phyloP scores from a whole-genome alignment of 35 echinoderm and acorn worm genomes.

The Hemicentrotus pulcherrimus region DNA sequence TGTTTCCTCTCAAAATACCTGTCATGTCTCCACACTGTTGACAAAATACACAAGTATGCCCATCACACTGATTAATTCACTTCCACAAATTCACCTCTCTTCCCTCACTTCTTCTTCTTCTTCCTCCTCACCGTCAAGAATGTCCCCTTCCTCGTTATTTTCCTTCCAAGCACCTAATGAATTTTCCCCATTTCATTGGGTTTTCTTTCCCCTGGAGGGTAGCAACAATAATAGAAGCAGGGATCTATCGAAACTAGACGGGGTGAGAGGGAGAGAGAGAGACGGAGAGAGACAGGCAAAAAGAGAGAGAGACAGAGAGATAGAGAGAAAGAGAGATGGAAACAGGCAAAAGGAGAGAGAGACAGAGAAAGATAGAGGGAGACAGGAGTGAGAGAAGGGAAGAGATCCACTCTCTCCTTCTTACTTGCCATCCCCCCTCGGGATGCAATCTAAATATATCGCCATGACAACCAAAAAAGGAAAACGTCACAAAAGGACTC shows the following conservation, averaged over 20 bases:
- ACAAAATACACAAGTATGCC: conserved; percentile 50
- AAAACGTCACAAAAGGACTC: conserved; percentile 49
- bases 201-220: conserved; percentile 11
- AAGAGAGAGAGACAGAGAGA: neutral
- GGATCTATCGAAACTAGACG: conserved; percentile 28
- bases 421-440: conserved; percentile 35
- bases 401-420: conserved; percentile 4
- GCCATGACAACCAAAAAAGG: conserved; percentile 49
- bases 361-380: neutral
- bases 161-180: conserved; percentile 27
- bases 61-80: conserved; percentile 50
- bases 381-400: neutral
- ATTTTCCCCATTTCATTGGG: conserved; percentile 52
- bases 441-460: conserved; percentile 51
- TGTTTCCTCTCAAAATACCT: conserved; percentile 27
- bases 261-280: neutral
- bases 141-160: conserved; percentile 7
- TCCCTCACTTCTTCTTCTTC: conserved; percentile 13
- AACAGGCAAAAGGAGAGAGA: too few species aligned
- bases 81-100: conserved; percentile 23
- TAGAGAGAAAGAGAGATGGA: too few species aligned
- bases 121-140: neutral
- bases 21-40: conserved; percentile 19
- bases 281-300: neutral
- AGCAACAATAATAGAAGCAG: conserved; percentile 41